Conservation (phyloP, 1,140 invertebrate genomes). For the Hydropsyche tenuis region DNA sequence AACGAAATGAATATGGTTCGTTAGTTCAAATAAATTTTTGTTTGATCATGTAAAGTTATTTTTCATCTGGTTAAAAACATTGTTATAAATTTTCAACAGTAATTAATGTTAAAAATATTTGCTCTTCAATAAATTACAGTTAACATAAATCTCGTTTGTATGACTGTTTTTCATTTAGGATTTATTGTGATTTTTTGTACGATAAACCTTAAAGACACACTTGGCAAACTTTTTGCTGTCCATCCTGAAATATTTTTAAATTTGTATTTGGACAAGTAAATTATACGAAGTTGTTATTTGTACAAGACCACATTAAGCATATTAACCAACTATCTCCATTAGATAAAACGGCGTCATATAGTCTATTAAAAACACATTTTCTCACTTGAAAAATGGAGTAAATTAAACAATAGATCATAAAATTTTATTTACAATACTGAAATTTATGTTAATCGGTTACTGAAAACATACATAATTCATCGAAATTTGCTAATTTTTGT, state of each 20-base stretch:
- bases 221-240: neutral
- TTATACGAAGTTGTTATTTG: neutral
- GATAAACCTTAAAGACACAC: neutral
- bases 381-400: too few relatives aligned
- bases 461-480: too few relatives aligned
- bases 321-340: too few relatives aligned
- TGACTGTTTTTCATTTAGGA: neutral
- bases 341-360: too few relatives aligned
- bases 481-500: too few relatives aligned
- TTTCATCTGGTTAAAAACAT: neutral
- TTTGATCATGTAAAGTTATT: neutral
- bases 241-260: neutral
- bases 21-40: neutral
- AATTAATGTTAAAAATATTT: slow-evolving; percentile 6
- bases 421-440: too few relatives aligned
- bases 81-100: slow-evolving; percentile 5
- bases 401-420: too few relatives aligned
- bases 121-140: neutral
- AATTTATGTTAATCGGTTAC: too few relatives aligned
- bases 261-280: neutral
- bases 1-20: neutral
- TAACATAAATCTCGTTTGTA: neutral
- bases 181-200: neutral
- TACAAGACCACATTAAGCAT: neutral
- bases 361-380: too few relatives aligned